Base-by-base conservation (phyloP, 2,113 vertebrate genomes). In the Mugil cephalus region DNA sequence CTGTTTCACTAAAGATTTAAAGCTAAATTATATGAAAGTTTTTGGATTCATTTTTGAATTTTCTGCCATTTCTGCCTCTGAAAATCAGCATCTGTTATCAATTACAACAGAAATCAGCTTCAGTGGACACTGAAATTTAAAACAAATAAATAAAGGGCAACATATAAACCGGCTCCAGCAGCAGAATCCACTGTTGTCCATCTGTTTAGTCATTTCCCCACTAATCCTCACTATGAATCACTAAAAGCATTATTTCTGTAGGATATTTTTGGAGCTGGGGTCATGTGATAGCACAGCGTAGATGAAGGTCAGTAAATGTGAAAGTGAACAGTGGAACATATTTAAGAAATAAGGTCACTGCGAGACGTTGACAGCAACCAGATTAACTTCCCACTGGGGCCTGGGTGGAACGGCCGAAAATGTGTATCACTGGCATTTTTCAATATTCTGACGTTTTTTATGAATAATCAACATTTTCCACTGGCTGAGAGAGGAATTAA, bases 171-270 rank as follows among this genome's bases (percentile, higher is more conserved):
- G 18, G 24, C 45, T 59, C 4, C 15, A 21, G 21, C 40, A 56
- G n/a, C 30, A 52, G 68, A 68, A 82, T 72, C 50, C 61, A 56
- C 74, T 35, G 55, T 21, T 66, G 46, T 43, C 61, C 60, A 81
- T 76, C 67, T 63, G 79, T 35, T 70, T 48, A 39, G 47, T 71
- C 36, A 10, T 52, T 62, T 58, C 24, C 7, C 15, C 19, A 56
- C 43, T 63, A 73, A 74, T 70, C 65, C 69, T 55, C 50, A 45
- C 1, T 61, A 54, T 39, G 45, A 65, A 17, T 55, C 36, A 4
- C 17, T 52, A 59, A 39, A 38, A 21, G 14, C 50, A 67, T 38
- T 14, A 17, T 11, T 45, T 40, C 15, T 7, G 10, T 14, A 15
- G 30, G 62, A 67, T 54, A 61, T 48, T 56, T 59, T n/a, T 53